Evolutionary conservation across 1,140 invertebrate species (phyloP), one percentile per base, ranked within the genome.

Genomic region (Cotesia typhae): DNA sequence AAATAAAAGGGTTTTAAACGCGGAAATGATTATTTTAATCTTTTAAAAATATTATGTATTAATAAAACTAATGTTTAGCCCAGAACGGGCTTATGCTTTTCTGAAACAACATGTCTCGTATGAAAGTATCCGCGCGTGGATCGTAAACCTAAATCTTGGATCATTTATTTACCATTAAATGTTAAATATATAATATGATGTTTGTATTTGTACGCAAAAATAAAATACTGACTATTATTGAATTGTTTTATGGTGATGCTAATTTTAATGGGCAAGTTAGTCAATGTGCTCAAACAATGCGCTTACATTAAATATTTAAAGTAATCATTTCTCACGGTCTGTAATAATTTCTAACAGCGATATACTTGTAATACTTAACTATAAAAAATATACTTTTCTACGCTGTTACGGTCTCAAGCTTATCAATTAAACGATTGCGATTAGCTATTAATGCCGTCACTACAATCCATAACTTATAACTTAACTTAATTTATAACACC

Each of bases 171-270:
- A 47, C 10, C 10, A 47, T 47, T 47, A 47, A 47, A 38, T 65
- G n/a, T 12, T 65, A 41, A 65, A 65, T 65, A 12, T 65, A 37
- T 57, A 57, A 37, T 57, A 57, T n/a, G n/a, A 20, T 17, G 17
- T 20, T 6, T 47, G 12, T 57, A 57, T 17, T 57, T 57, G 12
- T 20, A n/a, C 7, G 12, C 53, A 57, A 6, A 20, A 9, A 47
- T 47, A 47, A 47, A 3, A 9, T 47, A 28, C 28, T 3, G 28
- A 28, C 28, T 28, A 28, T 28, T 28, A 28, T 28, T 28, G 2
- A 28, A 28, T 28, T 28, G 28, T 28, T 28, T 28, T 28, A 28
- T 28, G 28, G 28, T 28, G 28, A 28, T 52, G 55, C 55, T 59
- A 10, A 10, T 63, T 63, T 63, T 59, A 59, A 59, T 59, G 28